These are phyloP conservation scores for Nothocercus julius DNA, from an alignment of 2,113 vertebrate genomes.

Conservation along the genomic window DNA sequence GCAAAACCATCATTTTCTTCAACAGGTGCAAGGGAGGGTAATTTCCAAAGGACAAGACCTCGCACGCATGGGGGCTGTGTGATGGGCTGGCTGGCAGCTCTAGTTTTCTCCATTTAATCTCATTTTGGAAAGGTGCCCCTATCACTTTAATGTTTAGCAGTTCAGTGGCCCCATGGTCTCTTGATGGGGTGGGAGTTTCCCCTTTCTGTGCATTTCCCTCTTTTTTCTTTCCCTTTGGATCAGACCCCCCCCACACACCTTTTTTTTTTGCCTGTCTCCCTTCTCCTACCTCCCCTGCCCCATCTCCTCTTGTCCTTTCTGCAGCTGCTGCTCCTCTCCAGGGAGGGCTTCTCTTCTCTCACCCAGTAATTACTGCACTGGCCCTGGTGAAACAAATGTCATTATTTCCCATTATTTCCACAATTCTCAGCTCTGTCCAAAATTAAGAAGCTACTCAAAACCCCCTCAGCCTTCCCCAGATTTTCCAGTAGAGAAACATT, in stretches of 20 bases:
- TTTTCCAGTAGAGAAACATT: background rate
- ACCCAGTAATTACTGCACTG: background rate
- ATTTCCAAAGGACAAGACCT: background rate
- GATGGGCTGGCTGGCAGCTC: background rate
- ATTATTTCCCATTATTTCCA: background rate
- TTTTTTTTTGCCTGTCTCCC: too few species aligned
- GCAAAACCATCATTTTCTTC: background rate
- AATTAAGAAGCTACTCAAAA: background rate
- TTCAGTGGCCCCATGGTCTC: background rate
- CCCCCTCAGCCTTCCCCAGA: background rate
- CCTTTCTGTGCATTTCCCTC: rapidly evolving
- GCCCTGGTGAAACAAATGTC: rapidly evolving
- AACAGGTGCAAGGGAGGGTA: background rate
- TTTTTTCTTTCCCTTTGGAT: background rate
- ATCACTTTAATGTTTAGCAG: background rate
- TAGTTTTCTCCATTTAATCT: background rate
- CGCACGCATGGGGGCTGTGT: rapidly evolving
- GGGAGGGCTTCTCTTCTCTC: background rate
- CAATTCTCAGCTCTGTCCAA: background rate
- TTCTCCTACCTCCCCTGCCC: background rate
- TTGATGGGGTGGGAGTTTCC: background rate
- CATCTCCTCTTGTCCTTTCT: rapidly evolving
- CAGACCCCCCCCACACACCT: background rate
- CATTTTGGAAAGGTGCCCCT: background rate
- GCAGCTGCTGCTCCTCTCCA: background rate